These are phyloP conservation scores for Augochlora pura DNA, from an alignment of 1,140 invertebrate species.

Conservation along the genomic window DNA sequence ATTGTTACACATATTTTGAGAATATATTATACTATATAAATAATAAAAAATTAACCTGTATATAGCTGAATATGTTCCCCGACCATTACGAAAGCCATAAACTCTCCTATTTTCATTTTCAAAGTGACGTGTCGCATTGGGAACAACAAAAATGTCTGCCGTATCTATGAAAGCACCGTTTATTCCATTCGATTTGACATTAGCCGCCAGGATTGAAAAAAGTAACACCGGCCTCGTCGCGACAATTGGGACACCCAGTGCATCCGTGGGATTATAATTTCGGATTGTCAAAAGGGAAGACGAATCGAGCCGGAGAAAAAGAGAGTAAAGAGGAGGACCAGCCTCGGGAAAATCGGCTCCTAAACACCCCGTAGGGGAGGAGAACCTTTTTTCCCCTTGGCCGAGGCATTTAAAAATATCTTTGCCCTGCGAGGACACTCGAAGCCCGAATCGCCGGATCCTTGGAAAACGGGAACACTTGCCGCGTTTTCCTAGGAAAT, in stretches of 20 bases:
- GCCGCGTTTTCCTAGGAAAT: conserved; percentile 21
- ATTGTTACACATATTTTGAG: too few relatives aligned
- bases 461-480: conserved; percentile 42
- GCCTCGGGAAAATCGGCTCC: conserved; percentile 3
- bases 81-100: too few relatives aligned
- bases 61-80: too few relatives aligned
- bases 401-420: not conserved
- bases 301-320: not conserved
- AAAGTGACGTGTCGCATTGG: too few relatives aligned
- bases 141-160: too few relatives aligned
- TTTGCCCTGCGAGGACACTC: conserved; percentile 1
- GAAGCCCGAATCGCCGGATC: not conserved
- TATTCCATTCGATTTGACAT: too few relatives aligned
- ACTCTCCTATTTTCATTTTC: too few relatives aligned
- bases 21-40: too few relatives aligned
- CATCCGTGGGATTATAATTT: not conserved
- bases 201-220: too few relatives aligned
- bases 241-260: not conserved
- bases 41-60: too few relatives aligned
- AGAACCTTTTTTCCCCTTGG: conserved; percentile 2
- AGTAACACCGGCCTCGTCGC: too few relatives aligned
- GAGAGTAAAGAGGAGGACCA: not conserved
- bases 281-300: not conserved
- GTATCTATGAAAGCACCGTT: too few relatives aligned
- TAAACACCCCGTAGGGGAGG: conserved; percentile 11